Evolutionary conservation across 92 coral and sea anemone species (phyloP), one percentile per base, ranked within the genome.

Genomic region (Meandrina meandrites): DNA sequence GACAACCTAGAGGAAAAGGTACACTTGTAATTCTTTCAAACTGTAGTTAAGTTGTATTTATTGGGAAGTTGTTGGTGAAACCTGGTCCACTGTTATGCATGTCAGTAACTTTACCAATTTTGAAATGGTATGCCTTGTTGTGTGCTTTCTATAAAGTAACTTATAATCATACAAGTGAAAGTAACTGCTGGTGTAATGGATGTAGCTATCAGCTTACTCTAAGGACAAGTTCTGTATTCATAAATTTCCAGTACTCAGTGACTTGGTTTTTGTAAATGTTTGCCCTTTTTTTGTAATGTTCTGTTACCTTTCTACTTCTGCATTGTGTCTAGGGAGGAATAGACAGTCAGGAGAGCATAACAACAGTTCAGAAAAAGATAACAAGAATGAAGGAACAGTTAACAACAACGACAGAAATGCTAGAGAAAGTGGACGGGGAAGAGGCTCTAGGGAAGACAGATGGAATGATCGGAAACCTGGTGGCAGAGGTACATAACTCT

Each of bases 401-500:
- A 76, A 76, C 42, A 76, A 93, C 78, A 91, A 89, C 56, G 94
- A 91, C 77, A 95, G 90, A 85, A 90, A 89, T 60, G 89, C 94
- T 54, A 94, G 91, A 47, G 98, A 94, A 66, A 87, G 85, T 79
- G 98, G 93, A 53, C 92, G 96, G 18, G 99, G 94, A 32, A 85
- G 92, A 87, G 99, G 98, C 19, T 79, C 94, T n/a, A 84, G 93
- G 47, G 98, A 94, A 17, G 98, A 94, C 75, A 89, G 94, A 73
- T 93, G 95, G 92, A 89, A 83, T 69, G 93, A 89, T 78, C 81
- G 93, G 12, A 89, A 89, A 83, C 90, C 91, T 81, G 87, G 90
- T 74, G 96, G 91, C 64, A 93, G 87, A 89, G 98, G 92, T 93
- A 69, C 32, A 76, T 32, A 85, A 7, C 24, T 13, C 57, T 7